Percentiles rank a stretch among this genome's conserved stretches.
These are phyloP conservation scores for Albula goreensis DNA, from an alignment of 2,113 vertebrate species.

Conservation along the genomic window DNA sequence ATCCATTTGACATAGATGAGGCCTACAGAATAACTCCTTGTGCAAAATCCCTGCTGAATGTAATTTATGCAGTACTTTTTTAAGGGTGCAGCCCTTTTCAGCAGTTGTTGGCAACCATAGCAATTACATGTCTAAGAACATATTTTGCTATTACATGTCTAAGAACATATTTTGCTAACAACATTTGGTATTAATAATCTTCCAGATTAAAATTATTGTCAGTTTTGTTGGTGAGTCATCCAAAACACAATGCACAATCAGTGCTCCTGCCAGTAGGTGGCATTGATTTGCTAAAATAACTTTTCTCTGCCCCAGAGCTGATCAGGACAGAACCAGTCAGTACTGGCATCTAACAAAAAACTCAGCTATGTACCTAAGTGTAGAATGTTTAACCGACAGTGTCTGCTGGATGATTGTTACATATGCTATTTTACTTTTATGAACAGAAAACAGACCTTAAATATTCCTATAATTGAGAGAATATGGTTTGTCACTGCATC, in stretches of 20 bases:
- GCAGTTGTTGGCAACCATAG: background rate
- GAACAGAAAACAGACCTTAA: too few species aligned
- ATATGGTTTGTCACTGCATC: too few species aligned
- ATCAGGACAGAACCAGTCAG: background rate
- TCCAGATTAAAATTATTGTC: too few species aligned
- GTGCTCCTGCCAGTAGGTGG: background rate
- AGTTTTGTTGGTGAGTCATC: background rate
- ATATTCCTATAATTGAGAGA: too few species aligned
- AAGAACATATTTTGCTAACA: background rate
- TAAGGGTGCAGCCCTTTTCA: background rate
- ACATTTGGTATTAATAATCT: too few species aligned
- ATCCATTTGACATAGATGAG: background rate
- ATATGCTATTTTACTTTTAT: too few species aligned
- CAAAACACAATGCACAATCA: background rate
- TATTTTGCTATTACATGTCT: background rate
- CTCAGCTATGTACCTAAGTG: too few species aligned
- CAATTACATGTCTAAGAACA: background rate
- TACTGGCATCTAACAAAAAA: background rate
- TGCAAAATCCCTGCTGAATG: background rate
- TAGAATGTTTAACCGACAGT: too few species aligned
- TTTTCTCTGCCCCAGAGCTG: background rate
- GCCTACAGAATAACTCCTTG: background rate
- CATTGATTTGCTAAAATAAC: background rate
- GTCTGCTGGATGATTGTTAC: too few species aligned
- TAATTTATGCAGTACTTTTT: background rate